Conservation (phyloP, 2,113 vertebrate genomes). For the Rynchops niger region DNA sequence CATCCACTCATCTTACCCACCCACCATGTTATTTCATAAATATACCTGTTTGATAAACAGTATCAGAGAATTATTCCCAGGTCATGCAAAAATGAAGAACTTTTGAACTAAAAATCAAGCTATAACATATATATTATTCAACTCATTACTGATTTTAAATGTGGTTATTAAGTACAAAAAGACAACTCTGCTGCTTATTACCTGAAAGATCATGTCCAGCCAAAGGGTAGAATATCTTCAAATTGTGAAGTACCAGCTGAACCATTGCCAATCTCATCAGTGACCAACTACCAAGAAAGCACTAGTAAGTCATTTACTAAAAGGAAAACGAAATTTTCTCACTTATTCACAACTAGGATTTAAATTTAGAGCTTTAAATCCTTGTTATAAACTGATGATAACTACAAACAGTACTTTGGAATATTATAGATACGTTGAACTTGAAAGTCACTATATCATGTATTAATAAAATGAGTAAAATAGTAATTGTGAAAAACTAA, state of each 20-base stretch:
- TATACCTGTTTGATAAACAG: neutral
- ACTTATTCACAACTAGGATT: neutral
- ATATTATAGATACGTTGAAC: neutral
- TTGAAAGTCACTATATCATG: neutral
- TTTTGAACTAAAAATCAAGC: neutral
- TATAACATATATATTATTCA: neutral
- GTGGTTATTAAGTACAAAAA: neutral
- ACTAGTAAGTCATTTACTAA: conserved; percentile 18
- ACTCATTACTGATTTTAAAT: neutral
- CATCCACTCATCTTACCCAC: neutral
- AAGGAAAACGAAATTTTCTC: neutral
- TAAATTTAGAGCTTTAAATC: neutral
- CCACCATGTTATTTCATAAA: neutral
- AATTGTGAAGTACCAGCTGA: conserved; percentile 90
- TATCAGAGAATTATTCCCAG: neutral
- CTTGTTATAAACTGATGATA: neutral
- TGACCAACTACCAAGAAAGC: conserved; percentile 87
- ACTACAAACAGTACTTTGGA: neutral
- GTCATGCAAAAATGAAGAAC: neutral
- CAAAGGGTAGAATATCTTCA: conserved; percentile 94
- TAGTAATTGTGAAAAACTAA: neutral
- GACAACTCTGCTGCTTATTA: conserved; percentile 70
- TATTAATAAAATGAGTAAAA: neutral
- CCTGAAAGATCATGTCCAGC: conserved; percentile 96
- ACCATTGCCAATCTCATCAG: conserved; percentile 97